These are phyloP conservation scores for Toxostoma redivivum DNA, from an alignment of 2,113 vertebrate genomes.

Conservation along the genomic window DNA sequence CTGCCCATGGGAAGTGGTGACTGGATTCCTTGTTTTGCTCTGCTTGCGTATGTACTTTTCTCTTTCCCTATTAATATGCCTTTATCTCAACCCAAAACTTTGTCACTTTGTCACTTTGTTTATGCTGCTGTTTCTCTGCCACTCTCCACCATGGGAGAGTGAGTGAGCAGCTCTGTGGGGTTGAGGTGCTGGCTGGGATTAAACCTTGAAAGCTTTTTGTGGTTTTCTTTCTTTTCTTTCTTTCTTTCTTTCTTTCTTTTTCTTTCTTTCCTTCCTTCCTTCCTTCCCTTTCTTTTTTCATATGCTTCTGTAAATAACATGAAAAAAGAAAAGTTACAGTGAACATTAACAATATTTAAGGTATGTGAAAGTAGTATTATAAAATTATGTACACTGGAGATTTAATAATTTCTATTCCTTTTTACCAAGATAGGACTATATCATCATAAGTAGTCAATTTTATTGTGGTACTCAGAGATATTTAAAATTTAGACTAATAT, in stretches of 20 bases:
- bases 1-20: not conserved
- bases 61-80: not conserved
- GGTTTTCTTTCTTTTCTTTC: accelerated
- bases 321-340: conserved; percentile 2
- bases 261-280: too few relatives aligned
- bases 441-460: not conserved
- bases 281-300: too few relatives aligned
- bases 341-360: not conserved
- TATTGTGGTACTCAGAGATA: not conserved
- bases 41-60: not conserved
- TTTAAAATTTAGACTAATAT: not conserved
- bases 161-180: not conserved
- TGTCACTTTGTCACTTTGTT: not conserved
- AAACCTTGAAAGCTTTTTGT: not conserved
- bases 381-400: not conserved
- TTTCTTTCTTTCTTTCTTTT: accelerated
- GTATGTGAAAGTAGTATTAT: not conserved
- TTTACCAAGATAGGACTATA: not conserved
- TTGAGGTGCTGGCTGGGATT: not conserved
- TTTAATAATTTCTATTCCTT: conserved; percentile 12
- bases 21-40: not conserved
- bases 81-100: not conserved
- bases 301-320: not conserved
- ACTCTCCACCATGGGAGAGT: not conserved
- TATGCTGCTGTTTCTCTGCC: not conserved